phyloP scores from a whole-genome alignment of 2,888 invertebrate species.

The Steromphala cineraria region DNA sequence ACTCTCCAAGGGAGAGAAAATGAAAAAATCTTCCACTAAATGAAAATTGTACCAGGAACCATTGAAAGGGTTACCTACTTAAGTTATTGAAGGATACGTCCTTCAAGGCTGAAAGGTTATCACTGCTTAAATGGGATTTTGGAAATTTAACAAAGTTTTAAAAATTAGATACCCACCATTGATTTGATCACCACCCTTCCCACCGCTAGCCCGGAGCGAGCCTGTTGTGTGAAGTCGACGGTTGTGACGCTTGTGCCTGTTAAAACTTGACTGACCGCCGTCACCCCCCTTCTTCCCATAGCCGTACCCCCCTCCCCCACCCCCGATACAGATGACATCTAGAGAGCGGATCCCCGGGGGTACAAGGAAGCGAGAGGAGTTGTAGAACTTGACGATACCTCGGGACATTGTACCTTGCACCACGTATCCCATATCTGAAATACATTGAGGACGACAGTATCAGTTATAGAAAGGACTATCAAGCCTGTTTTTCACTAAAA shows the following conservation, averaged over 20 bases:
- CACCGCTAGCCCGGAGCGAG: conserved; percentile 21
- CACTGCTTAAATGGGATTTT: no score
- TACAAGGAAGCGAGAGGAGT: conserved; percentile 22
- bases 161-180: neutral
- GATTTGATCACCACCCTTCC: conserved; percentile 25
- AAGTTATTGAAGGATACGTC: no score
- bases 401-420: conserved; percentile 19
- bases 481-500: no score
- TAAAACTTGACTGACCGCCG: conserved; percentile 25
- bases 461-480: no score
- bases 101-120: no score
- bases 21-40: no score
- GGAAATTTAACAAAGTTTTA: no score
- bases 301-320: conserved; percentile 30
- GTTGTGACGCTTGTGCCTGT: neutral
- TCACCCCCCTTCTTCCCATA: conserved; percentile 24
- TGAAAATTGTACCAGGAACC: no score
- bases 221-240: no score
- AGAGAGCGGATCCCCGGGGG: conserved; percentile 21
- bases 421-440: conserved; percentile 15
- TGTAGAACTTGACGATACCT: conserved; percentile 21
- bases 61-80: no score
- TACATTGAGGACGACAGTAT: neutral
- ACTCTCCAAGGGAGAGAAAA: no score
- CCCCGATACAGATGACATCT: conserved; percentile 36